Conservation (phyloP, 2,888 invertebrate species). For the Leptinotarsa tumamoca region DNA sequence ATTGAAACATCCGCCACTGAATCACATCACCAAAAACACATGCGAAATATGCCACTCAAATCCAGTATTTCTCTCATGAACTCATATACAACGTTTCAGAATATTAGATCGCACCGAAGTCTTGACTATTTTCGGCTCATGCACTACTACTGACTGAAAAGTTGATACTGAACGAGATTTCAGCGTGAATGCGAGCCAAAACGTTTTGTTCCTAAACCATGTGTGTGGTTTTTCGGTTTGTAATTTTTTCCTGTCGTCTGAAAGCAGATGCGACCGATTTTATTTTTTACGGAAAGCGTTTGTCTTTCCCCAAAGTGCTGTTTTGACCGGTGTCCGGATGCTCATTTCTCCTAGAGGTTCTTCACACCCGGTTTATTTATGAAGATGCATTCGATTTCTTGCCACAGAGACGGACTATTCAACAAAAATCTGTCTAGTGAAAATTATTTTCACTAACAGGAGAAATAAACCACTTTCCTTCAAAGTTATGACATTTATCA, state of each 20-base stretch:
- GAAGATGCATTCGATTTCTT: conserved; percentile 34
- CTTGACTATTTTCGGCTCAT: conserved; percentile 58
- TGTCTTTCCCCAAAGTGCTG: conserved; percentile 31
- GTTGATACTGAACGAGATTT: conserved; percentile 57
- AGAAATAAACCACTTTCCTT: no score
- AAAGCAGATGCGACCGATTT: conserved; percentile 30
- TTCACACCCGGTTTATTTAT: conserved; percentile 39
- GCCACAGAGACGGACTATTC: conserved; percentile 3
- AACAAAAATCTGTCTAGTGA: no score
- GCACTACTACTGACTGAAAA: conserved; percentile 56
- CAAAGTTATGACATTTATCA: no score
- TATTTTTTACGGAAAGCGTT: conserved; percentile 23
- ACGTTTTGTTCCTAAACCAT: conserved; percentile 36
- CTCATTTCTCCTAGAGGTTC: conserved; percentile 35
- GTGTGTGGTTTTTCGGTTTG: conserved; percentile 48
- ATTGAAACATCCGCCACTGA: conserved; percentile 48
- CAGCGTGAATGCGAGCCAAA: conserved; percentile 42
- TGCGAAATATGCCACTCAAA: conserved; percentile 34
- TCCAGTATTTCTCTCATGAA: conserved; percentile 33
- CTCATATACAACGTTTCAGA: conserved; percentile 35
- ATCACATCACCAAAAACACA: conserved; percentile 48
- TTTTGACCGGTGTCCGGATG: conserved; percentile 37
- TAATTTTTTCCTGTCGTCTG: conserved; percentile 40
- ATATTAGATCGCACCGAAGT: conserved; percentile 34
- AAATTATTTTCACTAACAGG: no score